Base-by-base conservation (phyloP, 2,888 invertebrate species). In the Bimastos eiseni region DNA sequence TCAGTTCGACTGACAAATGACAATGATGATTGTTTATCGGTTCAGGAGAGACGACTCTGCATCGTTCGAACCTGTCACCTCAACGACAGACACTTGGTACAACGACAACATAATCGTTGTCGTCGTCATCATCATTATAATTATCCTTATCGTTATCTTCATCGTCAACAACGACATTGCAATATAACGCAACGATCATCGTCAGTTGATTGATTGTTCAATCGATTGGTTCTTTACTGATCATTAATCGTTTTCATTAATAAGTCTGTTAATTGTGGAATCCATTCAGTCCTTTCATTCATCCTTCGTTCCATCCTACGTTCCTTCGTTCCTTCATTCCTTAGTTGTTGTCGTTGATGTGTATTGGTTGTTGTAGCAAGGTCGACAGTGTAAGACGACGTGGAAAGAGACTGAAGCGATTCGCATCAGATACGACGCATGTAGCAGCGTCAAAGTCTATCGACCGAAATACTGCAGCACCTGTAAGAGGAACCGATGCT, bases 401-500 rank as follows among this genome's bases (percentile, higher is more conserved):
- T 91, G 92, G 92, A 83, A 90, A 21, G 83, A 91, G 49, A 70
- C 55, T n/a, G 33, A 84, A 33, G 13, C 89, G 41, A 41, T 91
- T 24, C 83, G 88, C n/a, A 49, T 92, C 86, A 24, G 44, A 24
- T 93, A 94, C 92, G 93, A 93, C 89, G 93, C 93, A 90, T 97
- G 97, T 94, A 95, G 96, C 89, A 97, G 97, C 93, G 96, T 96
- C 92, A 96, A 96, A 92, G 95, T 96, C 83, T 96, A 96, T 95
- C 96, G 96, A 84, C 96, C 97, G 15, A 97, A 97, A 93, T 96
- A 96, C 93, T 97, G 97, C 94, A 96, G 96, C 91, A 95, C 95
- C 92, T 97, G 97, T 94, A 93, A 93, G 89, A 95, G 95, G 83
- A 96, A 95, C 91, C 95, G 96, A 92, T 96, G 96, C 94, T 97